Percentiles rank a stretch among this genome's conserved stretches.
These are phyloP conservation scores for Caenorhabditis uteleia DNA, from an alignment of 2,888 invertebrate species.

Conservation along the genomic window DNA sequence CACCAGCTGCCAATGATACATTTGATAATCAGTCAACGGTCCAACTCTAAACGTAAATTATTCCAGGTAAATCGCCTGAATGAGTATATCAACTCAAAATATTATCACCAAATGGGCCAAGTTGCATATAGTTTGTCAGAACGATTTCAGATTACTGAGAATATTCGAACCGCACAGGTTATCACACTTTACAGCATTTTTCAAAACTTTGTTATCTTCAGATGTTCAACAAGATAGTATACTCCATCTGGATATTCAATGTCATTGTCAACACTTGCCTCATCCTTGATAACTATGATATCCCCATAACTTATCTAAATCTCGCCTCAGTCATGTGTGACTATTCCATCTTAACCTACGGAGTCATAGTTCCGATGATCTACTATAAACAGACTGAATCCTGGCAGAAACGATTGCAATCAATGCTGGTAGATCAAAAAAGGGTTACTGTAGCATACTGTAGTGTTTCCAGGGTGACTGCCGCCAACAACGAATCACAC, in stretches of 20 bases:
- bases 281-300: conserved; percentile 25
- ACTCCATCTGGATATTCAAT: conserved; percentile 27
- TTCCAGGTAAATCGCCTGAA: conserved; percentile 20
- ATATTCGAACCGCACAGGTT: conserved; percentile 18
- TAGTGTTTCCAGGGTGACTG: conserved; percentile 12
- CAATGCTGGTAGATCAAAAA: conserved; percentile 11
- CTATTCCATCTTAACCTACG: conserved; percentile 26
- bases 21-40: too few relatives aligned
- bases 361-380: conserved; percentile 18
- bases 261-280: conserved; percentile 23
- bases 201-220: too few relatives aligned
- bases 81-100: conserved; percentile 18
- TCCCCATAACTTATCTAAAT: conserved; percentile 10
- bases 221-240: conserved; percentile 30
- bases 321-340: conserved; percentile 19
- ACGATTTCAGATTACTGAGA: conserved; percentile 21
- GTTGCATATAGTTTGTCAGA: conserved; percentile 17
- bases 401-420: conserved; percentile 17
- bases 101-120: conserved; percentile 10
- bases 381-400: conserved; percentile 18
- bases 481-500: conserved; percentile 3
- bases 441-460: background rate
- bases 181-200: background rate
- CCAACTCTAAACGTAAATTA: too few relatives aligned
- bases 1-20: too few relatives aligned